Evolutionary conservation across 2,888 invertebrate genomes (phyloP), one percentile per base, ranked within the genome.

Genomic region (Orthosia incerta): DNA sequence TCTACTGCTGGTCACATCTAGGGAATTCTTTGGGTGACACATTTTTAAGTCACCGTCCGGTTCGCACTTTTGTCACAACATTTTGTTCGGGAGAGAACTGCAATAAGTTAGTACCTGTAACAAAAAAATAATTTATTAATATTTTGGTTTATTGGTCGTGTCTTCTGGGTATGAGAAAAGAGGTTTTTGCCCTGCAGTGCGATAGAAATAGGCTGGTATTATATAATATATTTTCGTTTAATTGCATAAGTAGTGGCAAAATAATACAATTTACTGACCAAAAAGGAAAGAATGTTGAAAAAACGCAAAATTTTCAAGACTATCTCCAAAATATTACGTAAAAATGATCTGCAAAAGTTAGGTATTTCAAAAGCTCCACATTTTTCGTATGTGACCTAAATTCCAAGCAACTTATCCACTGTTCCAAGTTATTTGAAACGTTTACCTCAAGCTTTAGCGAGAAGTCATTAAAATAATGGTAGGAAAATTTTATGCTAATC

Each of bases 1-100:
- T 90, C 95, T 93, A 85, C 92, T 94, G 83, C 90, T 93, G 63
- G 92, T 89, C 79, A 93, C 89, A 80, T 94, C 91, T 86, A 93
- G 90, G 73, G 89, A 91, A 87, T 89, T 90, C 90, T 93, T 95
- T 88, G 91, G 85, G 87, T 89, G 91, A 92, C 92, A 93, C 95
- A 95, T 95, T 91, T 93, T 95, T 74, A 71, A 63, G 60, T 82
- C 79, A 72, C 76, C 75, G 64, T 74, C 83, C 20, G 84, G 79
- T 81, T 83, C 66, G 55, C 76, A 60, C 75, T 79, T 90, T 88
- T 88, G 92, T 94, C 93, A 94, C 94, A 93, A 92, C 93, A 94
- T 94, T 87, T 87, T 90, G 80, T 73, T 72, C 57, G 0, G 20
- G 13, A 2, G 57, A 77, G 71, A 79, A 74, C 81, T 79, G 75